Evolutionary conservation across 2,888 invertebrate species (phyloP), one percentile per base, ranked within the genome.

Genomic region (Endotricha flammealis): DNA sequence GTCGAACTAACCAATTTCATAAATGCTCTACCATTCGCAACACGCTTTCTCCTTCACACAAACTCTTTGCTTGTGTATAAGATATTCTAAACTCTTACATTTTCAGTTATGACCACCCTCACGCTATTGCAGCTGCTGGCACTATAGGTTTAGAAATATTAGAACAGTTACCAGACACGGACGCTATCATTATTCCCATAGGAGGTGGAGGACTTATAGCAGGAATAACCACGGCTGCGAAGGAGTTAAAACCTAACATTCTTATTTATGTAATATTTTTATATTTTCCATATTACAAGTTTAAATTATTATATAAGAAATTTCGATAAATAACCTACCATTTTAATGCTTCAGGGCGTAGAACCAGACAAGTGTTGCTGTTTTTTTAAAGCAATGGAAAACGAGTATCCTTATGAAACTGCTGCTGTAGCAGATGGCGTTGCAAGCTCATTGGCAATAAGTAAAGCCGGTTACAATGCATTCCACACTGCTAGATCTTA

Each of bases 141-240:
- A 95, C 96, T 0, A 90, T 96, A 60, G 97, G 95, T 3, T 66
- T 96, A 44, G 97, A 97, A 77, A 95, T 98, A 46, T 74, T 95
- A 13, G 94, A 96, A 51, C 94, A 97, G 71, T 91, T 96, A 2
- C 89, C 91, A 0, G 87, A 93, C 41, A 88, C 94, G 0, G 95
- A 97, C 67, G 96, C 94, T 0, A 91, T 97, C 34, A 87, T 97
- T 1, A 90, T 97, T 3, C 97, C 97, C 0, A 92, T 96, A 1
- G 97, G 97, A 0, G 97, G 97, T 2, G 95, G 93, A 5, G 97
- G 96, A 0, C 86, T 97, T 0, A 91, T 98, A 36, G 96, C 97
- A 2, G 97, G 97, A 0, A 89, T 95, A 12, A 93, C 95, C 0
- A 83, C 93, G 1, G 95, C 94, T 0, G 88, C 94, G 25, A 97